A percentile compares a stretch with the other conserved stretches of the same genome.
These are phyloP conservation scores for Solenopsis invicta DNA, from an alignment of 1,140 invertebrate genomes.

Conservation along the genomic window DNA sequence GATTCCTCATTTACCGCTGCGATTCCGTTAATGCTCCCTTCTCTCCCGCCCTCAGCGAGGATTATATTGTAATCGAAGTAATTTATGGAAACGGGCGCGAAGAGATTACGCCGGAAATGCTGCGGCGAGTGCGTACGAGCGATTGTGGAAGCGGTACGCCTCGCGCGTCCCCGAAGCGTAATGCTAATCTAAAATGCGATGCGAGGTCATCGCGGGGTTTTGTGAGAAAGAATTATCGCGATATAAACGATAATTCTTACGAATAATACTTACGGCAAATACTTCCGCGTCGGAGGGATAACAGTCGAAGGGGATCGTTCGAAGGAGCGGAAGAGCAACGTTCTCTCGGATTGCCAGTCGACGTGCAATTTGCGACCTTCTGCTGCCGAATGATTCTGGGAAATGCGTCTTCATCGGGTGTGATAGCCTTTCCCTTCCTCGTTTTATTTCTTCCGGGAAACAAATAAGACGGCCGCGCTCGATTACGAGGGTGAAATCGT, in stretches of 20 bases:
- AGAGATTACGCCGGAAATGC: conserved; percentile 54
- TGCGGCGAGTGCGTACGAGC: conserved; percentile 21
- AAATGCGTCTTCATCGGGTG: conserved; percentile 14
- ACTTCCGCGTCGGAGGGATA: conserved; percentile 44
- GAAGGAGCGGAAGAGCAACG: conserved; percentile 44
- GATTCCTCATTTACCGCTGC: conserved; percentile 59
- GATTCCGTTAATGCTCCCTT: conserved; percentile 65
- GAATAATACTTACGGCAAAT: conserved; percentile 27
- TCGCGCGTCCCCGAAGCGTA: conserved; percentile 43
- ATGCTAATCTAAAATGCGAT: conserved; percentile 52
- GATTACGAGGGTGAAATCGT: background rate
- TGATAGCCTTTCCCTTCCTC: background rate
- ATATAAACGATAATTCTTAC: conserved; percentile 50
- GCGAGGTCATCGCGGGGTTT: conserved; percentile 38
- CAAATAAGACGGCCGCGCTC: background rate
- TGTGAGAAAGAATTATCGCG: conserved; percentile 57
- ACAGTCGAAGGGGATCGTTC: conserved; percentile 39
- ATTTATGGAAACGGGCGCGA: conserved; percentile 67
- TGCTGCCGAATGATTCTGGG: conserved; percentile 18
- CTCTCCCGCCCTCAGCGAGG: background rate
- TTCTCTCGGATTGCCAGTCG: conserved; percentile 18
- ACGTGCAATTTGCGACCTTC: conserved; percentile 29
- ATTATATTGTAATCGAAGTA: conserved; percentile 76
- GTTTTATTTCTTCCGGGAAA: conserved; percentile 19
- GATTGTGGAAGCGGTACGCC: conserved; percentile 35